These are phyloP conservation scores for Gallirallus australis DNA, from an alignment of 2,797 vertebrate species.

Conservation along the genomic window DNA sequence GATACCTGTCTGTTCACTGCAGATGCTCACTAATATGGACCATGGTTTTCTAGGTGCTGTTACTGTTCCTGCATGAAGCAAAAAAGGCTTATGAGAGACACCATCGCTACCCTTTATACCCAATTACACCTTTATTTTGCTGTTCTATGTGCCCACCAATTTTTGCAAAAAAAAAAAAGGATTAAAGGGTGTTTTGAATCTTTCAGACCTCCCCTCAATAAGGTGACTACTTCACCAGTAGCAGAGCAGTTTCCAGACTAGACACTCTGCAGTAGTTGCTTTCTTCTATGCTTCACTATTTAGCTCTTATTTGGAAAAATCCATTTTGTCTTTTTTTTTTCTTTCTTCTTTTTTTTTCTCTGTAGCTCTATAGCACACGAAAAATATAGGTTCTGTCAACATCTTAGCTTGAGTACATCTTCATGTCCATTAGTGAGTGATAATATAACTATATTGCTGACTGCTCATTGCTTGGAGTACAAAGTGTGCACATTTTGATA, in stretches of 20 bases:
- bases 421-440: background rate
- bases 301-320: background rate
- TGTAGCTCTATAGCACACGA: background rate
- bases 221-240: background rate
- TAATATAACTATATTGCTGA: background rate
- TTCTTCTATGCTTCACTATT: background rate
- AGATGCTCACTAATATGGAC: background rate
- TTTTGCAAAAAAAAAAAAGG: background rate
- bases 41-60: background rate
- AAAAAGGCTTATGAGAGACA: background rate
- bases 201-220: background rate
- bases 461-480: background rate
- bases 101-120: background rate
- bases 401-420: background rate
- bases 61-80: background rate
- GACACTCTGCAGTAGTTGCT: background rate
- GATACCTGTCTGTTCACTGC: background rate
- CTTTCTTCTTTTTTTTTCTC: rapidly evolving
- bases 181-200: background rate
- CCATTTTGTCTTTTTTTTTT: background rate
- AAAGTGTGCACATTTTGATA: background rate
- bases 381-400: background rate
- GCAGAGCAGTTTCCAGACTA: background rate
- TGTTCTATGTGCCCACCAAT: background rate
- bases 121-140: background rate